Percentiles rank a stretch among this genome's conserved stretches.
Evolutionary conservation across 2,888 invertebrate species (phyloP).

Genomic region (Pyrrhia umbra): DNA sequence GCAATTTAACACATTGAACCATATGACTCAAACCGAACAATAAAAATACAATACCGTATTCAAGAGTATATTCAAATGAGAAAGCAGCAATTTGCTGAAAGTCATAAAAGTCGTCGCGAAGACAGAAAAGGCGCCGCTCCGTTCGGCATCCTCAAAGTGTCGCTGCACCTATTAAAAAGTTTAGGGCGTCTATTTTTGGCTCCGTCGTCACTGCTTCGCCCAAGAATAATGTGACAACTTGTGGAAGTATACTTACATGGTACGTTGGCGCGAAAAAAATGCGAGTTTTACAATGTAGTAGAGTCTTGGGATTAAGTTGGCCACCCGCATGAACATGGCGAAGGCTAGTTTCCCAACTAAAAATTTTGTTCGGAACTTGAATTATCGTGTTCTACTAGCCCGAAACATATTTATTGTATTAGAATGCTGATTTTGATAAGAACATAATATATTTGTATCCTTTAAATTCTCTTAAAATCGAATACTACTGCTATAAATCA

Average conservation of each 20-base stretch:
- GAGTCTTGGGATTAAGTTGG: conserved; percentile 23
- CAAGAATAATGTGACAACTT: conserved; percentile 82
- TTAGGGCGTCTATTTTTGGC: conserved; percentile 86
- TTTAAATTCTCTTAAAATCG: background rate
- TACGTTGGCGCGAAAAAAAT: conserved; percentile 63
- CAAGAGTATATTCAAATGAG: conserved; percentile 76
- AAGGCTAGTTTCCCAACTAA: conserved; percentile 9
- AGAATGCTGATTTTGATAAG: conserved; percentile 5
- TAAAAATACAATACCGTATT: conserved; percentile 63
- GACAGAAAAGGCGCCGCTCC: conserved; percentile 80
- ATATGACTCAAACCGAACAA: conserved; percentile 46
- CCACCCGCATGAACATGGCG: background rate
- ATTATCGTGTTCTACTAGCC: conserved; percentile 18
- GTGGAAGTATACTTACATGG: conserved; percentile 68
- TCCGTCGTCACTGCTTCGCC: conserved; percentile 70
- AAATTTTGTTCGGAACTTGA: conserved; percentile 7
- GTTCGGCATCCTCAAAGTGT: conserved; percentile 67
- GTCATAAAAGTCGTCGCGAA: conserved; percentile 84
- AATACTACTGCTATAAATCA: background rate
- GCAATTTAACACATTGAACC: conserved; percentile 47
- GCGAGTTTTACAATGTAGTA: conserved; percentile 45
- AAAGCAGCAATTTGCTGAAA: conserved; percentile 83
- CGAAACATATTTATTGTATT: background rate
- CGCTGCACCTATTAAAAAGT: conserved; percentile 85
- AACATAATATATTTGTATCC: background rate